Conservation (phyloP, 64 coral and sea anemone species). For the Montipora capricornis region DNA sequence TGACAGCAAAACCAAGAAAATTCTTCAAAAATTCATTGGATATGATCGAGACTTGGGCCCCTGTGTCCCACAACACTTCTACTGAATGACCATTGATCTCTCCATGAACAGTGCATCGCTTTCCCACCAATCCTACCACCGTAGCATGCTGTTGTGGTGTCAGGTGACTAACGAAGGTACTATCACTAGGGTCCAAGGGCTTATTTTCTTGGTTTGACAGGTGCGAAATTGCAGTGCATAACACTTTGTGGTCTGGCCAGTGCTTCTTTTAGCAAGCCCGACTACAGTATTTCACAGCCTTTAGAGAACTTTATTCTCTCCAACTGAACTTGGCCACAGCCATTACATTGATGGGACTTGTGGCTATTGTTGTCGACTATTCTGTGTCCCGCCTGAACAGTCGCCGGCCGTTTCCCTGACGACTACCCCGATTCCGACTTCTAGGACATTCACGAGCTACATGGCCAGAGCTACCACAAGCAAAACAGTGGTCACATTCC, state of each 20-base stretch:
- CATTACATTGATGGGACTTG: slow-evolving; percentile 63
- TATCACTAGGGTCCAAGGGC: no score
- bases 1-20: slow-evolving; percentile 2
- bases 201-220: no score
- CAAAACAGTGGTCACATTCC: not conserved
- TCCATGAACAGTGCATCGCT: no score
- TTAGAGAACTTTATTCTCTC: slow-evolving; percentile 31
- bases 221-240: no score
- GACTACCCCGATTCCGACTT: not conserved
- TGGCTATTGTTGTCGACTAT: not conserved
- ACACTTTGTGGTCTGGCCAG: no score
- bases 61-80: no score
- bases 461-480: slow-evolving; percentile 53
- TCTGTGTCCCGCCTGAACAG: no score
- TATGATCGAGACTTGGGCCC: not conserved
- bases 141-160: no score
- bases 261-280: not conserved
- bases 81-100: no score
- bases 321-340: slow-evolving; percentile 49
- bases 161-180: no score
- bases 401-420: slow-evolving; percentile 65
- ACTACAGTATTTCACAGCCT: slow-evolving; percentile 69
- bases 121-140: no score
- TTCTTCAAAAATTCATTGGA: slow-evolving; percentile 28
- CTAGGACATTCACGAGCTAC: slow-evolving; percentile 33